A percentile compares a stretch with the other conserved stretches of the same genome.
These are phyloP conservation scores for Chelonia mydas DNA, from an alignment of 2,797 vertebrate genomes.

Conservation along the genomic window DNA sequence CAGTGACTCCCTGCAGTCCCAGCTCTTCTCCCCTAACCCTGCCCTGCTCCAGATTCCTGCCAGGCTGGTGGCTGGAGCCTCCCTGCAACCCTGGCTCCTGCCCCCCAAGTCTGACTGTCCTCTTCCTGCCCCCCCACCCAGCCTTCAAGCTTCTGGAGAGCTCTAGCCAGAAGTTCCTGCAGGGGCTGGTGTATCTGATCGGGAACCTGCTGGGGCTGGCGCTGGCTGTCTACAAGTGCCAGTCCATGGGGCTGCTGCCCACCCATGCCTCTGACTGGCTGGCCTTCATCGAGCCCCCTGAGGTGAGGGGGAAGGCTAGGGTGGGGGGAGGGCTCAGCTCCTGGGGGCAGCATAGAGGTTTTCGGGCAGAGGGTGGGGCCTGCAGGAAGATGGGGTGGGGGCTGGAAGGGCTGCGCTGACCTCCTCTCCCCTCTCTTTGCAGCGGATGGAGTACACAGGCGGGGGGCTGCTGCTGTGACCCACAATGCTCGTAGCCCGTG, in stretches of 20 bases:
- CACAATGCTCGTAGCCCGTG: not conserved
- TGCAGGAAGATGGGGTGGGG: not conserved
- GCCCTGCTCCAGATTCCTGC: fast-evolving
- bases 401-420: not conserved
- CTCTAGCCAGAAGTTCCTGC: slow-evolving; percentile 95
- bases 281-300: slow-evolving; percentile 94
- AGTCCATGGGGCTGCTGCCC: slow-evolving; percentile 96
- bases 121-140: slow-evolving; percentile 47
- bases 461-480: slow-evolving; percentile 91
- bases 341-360: not conserved
- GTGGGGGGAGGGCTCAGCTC: not conserved
- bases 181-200: slow-evolving; percentile 94
- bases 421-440: slow-evolving; percentile 22
- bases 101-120: fast-evolving
- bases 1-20: no score
- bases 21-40: fast-evolving
- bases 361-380: not conserved
- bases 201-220: slow-evolving; percentile 95
- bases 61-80: fast-evolving
- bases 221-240: slow-evolving; percentile 96
- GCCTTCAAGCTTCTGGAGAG: slow-evolving; percentile 97
- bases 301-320: slow-evolving; percentile 80
- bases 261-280: slow-evolving; percentile 98
- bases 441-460: slow-evolving; percentile 96
- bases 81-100: not conserved